Evolutionary conservation across 2,888 invertebrate genomes (phyloP).

Genomic region (Drosophila sordidapex): DNA sequence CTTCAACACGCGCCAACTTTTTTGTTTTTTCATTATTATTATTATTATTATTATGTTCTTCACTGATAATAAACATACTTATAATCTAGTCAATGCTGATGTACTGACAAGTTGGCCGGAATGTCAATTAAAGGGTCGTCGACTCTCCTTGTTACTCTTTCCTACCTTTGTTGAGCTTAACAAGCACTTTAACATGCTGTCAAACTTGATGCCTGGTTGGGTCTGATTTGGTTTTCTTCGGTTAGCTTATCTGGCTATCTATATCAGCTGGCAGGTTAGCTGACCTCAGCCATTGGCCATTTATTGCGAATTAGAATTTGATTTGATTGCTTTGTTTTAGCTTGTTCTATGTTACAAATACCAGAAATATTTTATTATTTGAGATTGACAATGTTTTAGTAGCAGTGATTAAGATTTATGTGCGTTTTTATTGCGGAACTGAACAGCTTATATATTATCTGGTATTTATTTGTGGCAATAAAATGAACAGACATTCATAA

Average conservation of each 20-base stretch:
- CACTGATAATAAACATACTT: not conserved
- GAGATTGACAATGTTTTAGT: no score
- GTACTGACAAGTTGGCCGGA: slow-evolving; percentile 14
- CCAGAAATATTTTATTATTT: not conserved
- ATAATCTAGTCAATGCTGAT: not conserved
- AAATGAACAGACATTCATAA: not conserved
- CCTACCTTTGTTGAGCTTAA: not conserved
- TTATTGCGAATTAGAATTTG: not conserved
- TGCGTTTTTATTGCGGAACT: slow-evolving; percentile 1
- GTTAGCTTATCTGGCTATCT: not conserved
- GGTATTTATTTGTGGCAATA: not conserved
- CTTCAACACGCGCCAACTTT: slow-evolving; percentile 9
- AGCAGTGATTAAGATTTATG: slow-evolving; percentile 1
- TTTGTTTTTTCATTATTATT: slow-evolving; percentile 1
- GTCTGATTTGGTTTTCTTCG: not conserved
- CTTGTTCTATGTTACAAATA: not conserved
- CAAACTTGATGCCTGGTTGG: not conserved
- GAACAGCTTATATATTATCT: not conserved
- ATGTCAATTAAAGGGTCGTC: slow-evolving; percentile 9
- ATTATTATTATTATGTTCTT: not conserved
- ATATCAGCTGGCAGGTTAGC: not conserved
- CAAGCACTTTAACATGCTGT: slow-evolving; percentile 1
- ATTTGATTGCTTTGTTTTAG: not conserved
- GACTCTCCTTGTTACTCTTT: not conserved
- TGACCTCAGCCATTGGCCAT: not conserved